phyloP scores from a whole-genome alignment of 2,113 vertebrate genomes.

The Thermophis baileyi region DNA sequence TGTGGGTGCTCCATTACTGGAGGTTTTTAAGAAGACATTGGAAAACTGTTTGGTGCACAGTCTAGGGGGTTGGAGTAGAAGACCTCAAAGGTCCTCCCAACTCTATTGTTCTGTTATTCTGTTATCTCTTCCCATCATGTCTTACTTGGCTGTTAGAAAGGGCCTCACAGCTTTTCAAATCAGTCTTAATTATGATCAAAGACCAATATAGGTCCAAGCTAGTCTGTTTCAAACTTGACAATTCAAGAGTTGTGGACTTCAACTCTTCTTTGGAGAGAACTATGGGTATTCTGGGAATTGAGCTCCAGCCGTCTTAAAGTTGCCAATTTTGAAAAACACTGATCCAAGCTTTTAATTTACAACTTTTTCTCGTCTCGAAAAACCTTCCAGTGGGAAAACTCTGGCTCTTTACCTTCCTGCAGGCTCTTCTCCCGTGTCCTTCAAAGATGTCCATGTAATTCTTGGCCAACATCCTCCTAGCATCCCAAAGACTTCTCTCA shows the following conservation, averaged over 20 bases:
- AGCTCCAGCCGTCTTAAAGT: not conserved
- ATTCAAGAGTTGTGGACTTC: not conserved
- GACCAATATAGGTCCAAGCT: not conserved
- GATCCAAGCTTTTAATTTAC: not conserved
- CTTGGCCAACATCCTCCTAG: constrained; percentile 21
- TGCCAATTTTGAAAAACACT: not conserved
- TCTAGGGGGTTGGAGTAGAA: not conserved
- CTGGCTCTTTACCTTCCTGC: not conserved
- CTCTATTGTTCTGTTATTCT: not conserved
- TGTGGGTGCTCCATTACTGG: not conserved
- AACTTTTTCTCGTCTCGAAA: not conserved
- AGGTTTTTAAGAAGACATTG: not conserved
- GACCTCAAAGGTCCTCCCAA: not conserved
- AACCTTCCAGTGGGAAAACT: not conserved
- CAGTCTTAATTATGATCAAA: not conserved
- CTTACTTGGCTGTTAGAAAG: not conserved
- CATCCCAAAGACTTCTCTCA: constrained; percentile 42
- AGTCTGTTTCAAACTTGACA: not conserved
- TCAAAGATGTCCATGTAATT: not conserved
- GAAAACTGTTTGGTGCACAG: not conserved
- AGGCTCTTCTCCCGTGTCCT: not conserved
- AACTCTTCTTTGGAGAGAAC: not conserved
- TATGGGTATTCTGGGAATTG: not conserved
- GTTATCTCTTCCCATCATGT: not conserved
- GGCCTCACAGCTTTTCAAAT: not conserved